These are phyloP conservation scores for Pseudorasbora parva DNA, from an alignment of 2,113 vertebrate species.

Conservation along the genomic window DNA sequence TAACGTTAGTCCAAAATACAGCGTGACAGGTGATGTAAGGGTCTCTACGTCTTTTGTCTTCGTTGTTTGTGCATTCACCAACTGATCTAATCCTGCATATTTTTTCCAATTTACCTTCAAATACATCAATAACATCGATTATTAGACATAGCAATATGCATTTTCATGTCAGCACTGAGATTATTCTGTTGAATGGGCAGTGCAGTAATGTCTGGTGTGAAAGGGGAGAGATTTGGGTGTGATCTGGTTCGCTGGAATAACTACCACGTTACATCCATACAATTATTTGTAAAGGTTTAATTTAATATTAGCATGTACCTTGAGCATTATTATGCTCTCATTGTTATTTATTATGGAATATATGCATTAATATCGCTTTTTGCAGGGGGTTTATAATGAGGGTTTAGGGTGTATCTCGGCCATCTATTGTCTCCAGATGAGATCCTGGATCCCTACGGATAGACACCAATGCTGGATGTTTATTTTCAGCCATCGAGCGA, in stretches of 20 bases:
- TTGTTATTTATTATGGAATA: background rate
- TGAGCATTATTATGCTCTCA: background rate
- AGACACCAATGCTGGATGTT: constrained; percentile 58
- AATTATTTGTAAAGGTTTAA: background rate
- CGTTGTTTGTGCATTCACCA: background rate
- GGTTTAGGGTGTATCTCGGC: constrained; percentile 13
- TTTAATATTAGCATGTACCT: background rate
- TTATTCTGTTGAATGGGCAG: background rate
- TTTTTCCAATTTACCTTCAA: background rate
- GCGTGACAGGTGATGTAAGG: background rate
- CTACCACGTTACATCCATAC: background rate
- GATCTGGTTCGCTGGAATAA: constrained; percentile 14
- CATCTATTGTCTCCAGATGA: constrained; percentile 35
- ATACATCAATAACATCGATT: background rate
- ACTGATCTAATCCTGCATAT: background rate
- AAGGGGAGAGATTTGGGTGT: constrained; percentile 22
- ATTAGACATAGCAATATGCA: background rate
- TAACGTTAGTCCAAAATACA: background rate
- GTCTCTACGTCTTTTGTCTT: constrained; percentile 35
- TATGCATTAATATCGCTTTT: background rate
- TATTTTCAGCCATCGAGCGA: background rate
- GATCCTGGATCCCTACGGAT: background rate
- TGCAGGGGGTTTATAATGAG: background rate
- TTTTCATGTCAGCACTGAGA: background rate
- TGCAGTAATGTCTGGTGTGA: background rate